Conservation (phyloP, 1,140 invertebrate species). For the Pentalonia nigronervosa region DNA sequence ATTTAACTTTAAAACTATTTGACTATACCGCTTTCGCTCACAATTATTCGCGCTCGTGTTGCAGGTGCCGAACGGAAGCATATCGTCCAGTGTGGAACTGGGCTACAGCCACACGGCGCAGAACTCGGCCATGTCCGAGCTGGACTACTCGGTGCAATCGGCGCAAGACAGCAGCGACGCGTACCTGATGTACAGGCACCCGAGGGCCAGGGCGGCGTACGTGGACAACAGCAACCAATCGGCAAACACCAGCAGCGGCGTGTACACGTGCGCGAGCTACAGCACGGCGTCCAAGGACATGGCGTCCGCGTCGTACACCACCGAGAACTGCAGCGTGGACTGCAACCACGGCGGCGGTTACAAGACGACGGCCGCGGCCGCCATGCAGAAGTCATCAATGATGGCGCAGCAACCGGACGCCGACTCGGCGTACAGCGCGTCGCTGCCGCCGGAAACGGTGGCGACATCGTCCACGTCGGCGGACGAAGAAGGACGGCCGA, state of each 20-base stretch:
- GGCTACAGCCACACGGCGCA: constrained; percentile 84
- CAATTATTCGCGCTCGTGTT: neutral
- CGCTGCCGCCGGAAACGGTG: neutral
- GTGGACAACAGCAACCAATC: constrained; percentile 62
- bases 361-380: neutral
- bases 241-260: constrained; percentile 64
- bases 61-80: constrained; percentile 68
- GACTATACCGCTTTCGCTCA: neutral
- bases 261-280: constrained; percentile 49
- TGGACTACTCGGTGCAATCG: constrained; percentile 66
- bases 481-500: neutral
- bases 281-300: constrained; percentile 25
- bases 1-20: no score
- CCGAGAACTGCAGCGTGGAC: neutral
- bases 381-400: neutral
- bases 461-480: neutral
- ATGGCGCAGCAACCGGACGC: neutral
- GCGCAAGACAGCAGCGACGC: constrained; percentile 64
- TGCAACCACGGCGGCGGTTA: neutral
- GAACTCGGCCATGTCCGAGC: constrained; percentile 76
- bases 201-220: constrained; percentile 62
- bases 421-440: neutral
- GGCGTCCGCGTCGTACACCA: constrained; percentile 39
- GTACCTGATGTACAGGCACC: constrained; percentile 62
- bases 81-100: constrained; percentile 78